Base-by-base conservation (phyloP, 2,888 invertebrate species). In the Hermaeophaga mercurialis region DNA sequence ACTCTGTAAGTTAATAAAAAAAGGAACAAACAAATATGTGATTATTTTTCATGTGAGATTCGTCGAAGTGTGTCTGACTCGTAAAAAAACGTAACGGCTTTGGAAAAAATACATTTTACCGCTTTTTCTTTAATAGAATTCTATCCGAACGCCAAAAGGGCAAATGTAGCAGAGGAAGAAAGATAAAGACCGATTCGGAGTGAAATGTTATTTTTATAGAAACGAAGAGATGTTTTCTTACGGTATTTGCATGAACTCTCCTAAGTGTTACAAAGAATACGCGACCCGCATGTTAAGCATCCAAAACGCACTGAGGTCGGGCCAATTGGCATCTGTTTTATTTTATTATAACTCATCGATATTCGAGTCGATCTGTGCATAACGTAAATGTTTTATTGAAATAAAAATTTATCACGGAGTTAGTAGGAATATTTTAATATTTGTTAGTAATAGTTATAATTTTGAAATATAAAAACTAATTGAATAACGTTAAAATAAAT, bases 121-220 rank as follows among this genome's bases (percentile, higher is more conserved):
- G 38, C 17, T 38, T 9, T 14, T 38, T 18, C 15, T 38, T 19
- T 39, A 39, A 39, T 39, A 2, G 18, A 15, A 39, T 11, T 39
- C 39, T 19, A 2, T 18, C 1, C 11, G 22, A 39, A 18, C n/a
- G 19, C 39, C 22, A 22, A 15, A 39, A 39, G 2, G 39, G 11
- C 39, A 39, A 39, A 19, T 18, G 38, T 26, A 31, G 2, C 15
- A 39, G 19, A 39, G 39, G 19, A 39, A 39, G 8, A 19, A 19
- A 19, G n/a, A 39, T 39, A 39, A 19, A 19, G 19, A 11, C 12
- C 39, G 39, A 19, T 39, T 39, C 39, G 12, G 11, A 39, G n/a
- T n/a, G 19, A 39, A 39, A 39, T 39, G 19, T 18, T 39, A 39
- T 39, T 39, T 39, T 39, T 39, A 39, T 39, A 39, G 39, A 39